phyloP scores from a whole-genome alignment of 1,140 invertebrate genomes.

The Ericerus pela region DNA sequence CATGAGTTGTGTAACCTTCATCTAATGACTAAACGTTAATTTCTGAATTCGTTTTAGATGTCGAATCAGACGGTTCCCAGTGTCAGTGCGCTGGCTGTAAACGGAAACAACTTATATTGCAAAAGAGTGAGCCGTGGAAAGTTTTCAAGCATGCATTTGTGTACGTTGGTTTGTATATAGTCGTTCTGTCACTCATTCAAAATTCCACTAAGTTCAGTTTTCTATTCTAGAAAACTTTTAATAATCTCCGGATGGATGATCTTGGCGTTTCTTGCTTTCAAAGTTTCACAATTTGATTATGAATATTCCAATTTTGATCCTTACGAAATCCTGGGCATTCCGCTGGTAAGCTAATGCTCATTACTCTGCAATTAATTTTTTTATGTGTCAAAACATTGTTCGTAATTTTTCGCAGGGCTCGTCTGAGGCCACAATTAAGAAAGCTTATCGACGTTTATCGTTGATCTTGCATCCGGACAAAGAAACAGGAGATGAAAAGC shows the following conservation, averaged over 20 bases:
- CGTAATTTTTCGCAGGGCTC: constrained; percentile 47
- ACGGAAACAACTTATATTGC: constrained; percentile 66
- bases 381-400: neutral
- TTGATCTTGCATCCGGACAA: constrained; percentile 94
- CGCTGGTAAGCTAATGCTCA: constrained; percentile 42
- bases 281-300: constrained; percentile 94
- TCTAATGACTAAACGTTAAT: neutral
- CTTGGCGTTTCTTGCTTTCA: constrained; percentile 76
- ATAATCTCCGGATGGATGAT: constrained; percentile 78
- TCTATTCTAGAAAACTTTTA: constrained; percentile 41
- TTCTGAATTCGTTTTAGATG: constrained; percentile 41
- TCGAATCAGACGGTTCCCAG: constrained; percentile 50
- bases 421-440: constrained; percentile 78
- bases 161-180: constrained; percentile 27
- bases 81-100: constrained; percentile 79
- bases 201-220: neutral
- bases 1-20: neutral
- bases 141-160: constrained; percentile 49
- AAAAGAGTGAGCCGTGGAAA: constrained; percentile 72
- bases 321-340: constrained; percentile 85
- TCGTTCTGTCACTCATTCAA: neutral
- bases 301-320: constrained; percentile 98
- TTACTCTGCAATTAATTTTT: neutral
- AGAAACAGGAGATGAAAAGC: constrained; percentile 88
- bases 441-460: constrained; percentile 85